These are phyloP conservation scores for Maniola jurtina DNA, from an alignment of 1,140 invertebrate species.

Conservation along the genomic window DNA sequence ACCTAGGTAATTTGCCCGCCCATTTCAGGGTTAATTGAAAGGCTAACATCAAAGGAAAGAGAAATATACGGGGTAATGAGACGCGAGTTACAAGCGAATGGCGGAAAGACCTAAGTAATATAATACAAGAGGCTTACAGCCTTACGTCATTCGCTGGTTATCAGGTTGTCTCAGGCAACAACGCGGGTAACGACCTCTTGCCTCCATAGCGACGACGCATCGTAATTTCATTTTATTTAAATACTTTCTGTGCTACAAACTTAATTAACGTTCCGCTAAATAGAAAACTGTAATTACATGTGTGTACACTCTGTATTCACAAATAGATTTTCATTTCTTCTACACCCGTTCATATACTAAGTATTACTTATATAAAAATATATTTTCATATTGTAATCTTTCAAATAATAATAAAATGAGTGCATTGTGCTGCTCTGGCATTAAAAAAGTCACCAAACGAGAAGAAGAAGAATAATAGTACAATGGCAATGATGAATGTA, in stretches of 20 bases:
- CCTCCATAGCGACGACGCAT: slow-evolving; percentile 44
- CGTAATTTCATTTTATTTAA: slow-evolving; percentile 28
- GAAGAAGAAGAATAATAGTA: no score
- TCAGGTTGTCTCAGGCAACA: slow-evolving; percentile 55
- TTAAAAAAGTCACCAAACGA: no score
- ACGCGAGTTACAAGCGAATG: background rate
- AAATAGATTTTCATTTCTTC: no score
- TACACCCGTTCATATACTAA: no score
- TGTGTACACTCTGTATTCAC: slow-evolving; percentile 12
- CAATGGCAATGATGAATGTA: no score
- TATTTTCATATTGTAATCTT: no score
- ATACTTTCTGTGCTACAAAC: slow-evolving; percentile 43
- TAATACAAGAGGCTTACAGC: slow-evolving; percentile 13
- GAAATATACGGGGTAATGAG: background rate
- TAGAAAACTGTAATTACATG: slow-evolving; percentile 29
- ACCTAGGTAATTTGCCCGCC: no score
- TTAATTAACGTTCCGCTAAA: slow-evolving; percentile 47
- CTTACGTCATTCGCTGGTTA: slow-evolving; percentile 40
- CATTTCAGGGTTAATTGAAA: no score
- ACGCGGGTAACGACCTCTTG: slow-evolving; percentile 61
- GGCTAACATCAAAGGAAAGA: no score
- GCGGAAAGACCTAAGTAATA: background rate
- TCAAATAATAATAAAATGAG: no score
- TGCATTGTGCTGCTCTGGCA: no score
- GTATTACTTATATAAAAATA: no score